Evolutionary conservation across 2,888 invertebrate species (phyloP), one percentile per base, ranked within the genome.

Genomic region (Himalopsyche kuldschensis): DNA sequence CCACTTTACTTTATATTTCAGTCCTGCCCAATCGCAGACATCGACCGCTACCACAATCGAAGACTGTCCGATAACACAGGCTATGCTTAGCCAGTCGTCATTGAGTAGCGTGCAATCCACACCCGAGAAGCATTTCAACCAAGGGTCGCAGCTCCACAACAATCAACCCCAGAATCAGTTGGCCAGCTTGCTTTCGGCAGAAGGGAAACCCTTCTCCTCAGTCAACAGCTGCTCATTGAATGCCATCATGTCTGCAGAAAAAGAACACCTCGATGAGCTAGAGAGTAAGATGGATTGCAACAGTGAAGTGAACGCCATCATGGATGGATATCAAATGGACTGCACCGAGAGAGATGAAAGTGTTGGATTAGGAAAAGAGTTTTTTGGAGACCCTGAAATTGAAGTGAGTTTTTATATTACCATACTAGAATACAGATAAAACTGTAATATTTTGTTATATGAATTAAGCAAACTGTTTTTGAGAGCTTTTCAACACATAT

Each of bases 1-100:
- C 11, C 15, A 35, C 1, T 79, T 27, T 69, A 75, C 75, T 83
- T 75, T 20, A 78, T 10, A 63, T 87, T 87, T 78, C 89, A 95
- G 95, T 88, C 95, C 95, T 0, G 94, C 95, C 30, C 93, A 94
- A 15, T 95, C 95, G 0, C 93, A 93, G 88, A 94, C 95, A 85
- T 95, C 95, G 0, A 94, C 94, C 3, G 94, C 95, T 0, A 91
- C 92, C 0, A 90, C 91, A 0, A 91, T 91, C 0, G 92, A 92
- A 77, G 92, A 92, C 24, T 89, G 90, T 30, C 86, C 89, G 0
- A 84, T 85, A 30, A 84, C 83, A 4, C 80, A 84, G 78, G 83
- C 85, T 10, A 32, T 85, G 79, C 75, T 85, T 20, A 83, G 81
- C 47, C 86, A 86, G 47, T 87, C 89, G 4, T 88, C 88, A 3